Base-by-base conservation (phyloP, 1,140 invertebrate species). In the Lepidostoma basale region DNA sequence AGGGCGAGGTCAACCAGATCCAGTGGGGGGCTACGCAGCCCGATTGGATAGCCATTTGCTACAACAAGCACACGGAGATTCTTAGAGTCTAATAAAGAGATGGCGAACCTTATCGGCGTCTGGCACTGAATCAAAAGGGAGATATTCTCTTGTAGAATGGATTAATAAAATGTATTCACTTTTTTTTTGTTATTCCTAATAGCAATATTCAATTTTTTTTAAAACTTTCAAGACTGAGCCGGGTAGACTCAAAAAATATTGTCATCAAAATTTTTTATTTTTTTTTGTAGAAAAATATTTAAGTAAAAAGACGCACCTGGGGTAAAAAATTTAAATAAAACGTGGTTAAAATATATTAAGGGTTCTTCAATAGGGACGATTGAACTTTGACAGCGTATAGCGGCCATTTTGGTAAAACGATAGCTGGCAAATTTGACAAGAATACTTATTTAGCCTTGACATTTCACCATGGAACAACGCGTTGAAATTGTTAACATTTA, bases 21-120 rank as follows among this genome's bases (percentile, higher is more conserved):
- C 97, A 99, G 80, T 99, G 98, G 98, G 97, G 97, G 3, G 95
- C 95, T n/a, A 98, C 97, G 0, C 97, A 99, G 77, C 97, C 97
- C 3, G 98, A 99, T 81, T 99, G 98, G 98, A 99, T 99, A 76
- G 95, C 97, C 18, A 99, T 99, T 78, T 99, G 97, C 83, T 99
- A 99, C 81, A 98, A 98, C 81, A 95, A 96, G 84, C 94, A 91
- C 74, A 88, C 99, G 30, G 98, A 99, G 85, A 99, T 99, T 76
- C 86, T 99, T 49, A 85, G 98, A 78, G 98, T 99, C 68, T 98
- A 90, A 88, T 67, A 69, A 68, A 54, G 62, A 36, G 62, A 47
- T 39, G 68, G 68, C 68, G 68, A 64, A 70, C 68, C 62, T 66
- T 70, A 68, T 68, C 64, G 64, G 64, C 64, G 64, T 67, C 64